A percentile compares a stretch with the other conserved stretches of the same genome.
Evolutionary conservation across 2,888 invertebrate genomes (phyloP).

Genomic region (Oligia fasciuncula): DNA sequence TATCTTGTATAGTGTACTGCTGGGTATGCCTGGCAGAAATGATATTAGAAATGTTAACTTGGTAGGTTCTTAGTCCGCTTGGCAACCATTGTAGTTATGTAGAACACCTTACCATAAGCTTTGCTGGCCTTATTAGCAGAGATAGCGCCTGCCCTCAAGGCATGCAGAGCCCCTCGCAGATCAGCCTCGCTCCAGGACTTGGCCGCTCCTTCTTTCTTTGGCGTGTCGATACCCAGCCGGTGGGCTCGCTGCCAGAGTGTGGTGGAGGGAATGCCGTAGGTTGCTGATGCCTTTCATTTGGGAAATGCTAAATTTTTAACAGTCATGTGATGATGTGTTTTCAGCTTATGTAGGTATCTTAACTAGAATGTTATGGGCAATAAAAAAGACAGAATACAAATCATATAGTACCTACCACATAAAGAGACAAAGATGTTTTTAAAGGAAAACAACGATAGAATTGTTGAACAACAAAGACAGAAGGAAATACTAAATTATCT

Average conservation of each 20-base stretch:
- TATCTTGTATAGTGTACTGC: constrained; percentile 97
- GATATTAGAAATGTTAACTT: not conserved
- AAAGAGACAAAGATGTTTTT: not conserved
- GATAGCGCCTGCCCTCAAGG: constrained; percentile 95
- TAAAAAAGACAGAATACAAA: not conserved
- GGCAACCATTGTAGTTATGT: not conserved
- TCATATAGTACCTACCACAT: not conserved
- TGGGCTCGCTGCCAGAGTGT: constrained; percentile 97
- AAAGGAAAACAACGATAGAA: not conserved
- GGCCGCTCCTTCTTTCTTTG: constrained; percentile 96
- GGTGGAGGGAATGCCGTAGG: constrained; percentile 97
- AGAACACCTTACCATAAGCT: constrained; percentile 91
- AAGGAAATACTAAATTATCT: constrained; percentile 10
- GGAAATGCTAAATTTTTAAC: not conserved
- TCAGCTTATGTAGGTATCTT: not conserved
- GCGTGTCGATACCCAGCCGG: constrained; percentile 96
- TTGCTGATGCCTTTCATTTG: constrained; percentile 92
- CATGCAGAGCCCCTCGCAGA: constrained; percentile 94
- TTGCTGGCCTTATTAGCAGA: constrained; percentile 98
- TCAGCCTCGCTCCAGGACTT: constrained; percentile 97
- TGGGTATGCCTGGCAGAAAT: constrained; percentile 92
- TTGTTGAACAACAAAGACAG: constrained; percentile 1
- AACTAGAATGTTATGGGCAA: not conserved
- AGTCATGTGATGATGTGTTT: not conserved
- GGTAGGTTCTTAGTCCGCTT: not conserved